phyloP scores from a whole-genome alignment of 2,888 invertebrate genomes.

The Notodonta dromedarius region DNA sequence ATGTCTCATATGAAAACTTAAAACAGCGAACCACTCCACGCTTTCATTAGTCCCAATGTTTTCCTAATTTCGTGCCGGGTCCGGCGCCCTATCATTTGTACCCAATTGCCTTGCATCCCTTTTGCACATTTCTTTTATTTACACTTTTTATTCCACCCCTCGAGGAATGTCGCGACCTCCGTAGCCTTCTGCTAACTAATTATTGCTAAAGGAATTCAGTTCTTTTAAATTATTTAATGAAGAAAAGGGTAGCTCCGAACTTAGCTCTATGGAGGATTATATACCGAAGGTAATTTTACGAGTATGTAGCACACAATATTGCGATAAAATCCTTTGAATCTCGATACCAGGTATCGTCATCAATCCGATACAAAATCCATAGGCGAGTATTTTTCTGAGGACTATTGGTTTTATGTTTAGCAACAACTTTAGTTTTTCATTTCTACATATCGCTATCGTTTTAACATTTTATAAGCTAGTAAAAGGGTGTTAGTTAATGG shows the following conservation, averaged over 20 bases:
- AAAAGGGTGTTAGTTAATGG: too few relatives aligned
- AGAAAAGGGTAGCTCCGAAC: background rate
- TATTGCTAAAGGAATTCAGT: slow-evolving; percentile 57
- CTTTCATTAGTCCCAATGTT: slow-evolving; percentile 53
- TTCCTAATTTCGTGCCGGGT: slow-evolving; percentile 69
- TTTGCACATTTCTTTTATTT: slow-evolving; percentile 78
- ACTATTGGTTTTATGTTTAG: too few relatives aligned
- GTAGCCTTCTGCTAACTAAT: slow-evolving; percentile 59
- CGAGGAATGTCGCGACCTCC: slow-evolving; percentile 61
- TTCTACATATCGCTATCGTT: too few relatives aligned
- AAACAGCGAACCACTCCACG: slow-evolving; percentile 39
- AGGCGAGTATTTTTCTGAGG: too few relatives aligned
- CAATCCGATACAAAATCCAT: too few relatives aligned
- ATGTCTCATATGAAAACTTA: background rate
- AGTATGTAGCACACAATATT: too few relatives aligned
- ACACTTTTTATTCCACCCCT: slow-evolving; percentile 64
- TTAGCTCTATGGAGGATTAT: too few relatives aligned
- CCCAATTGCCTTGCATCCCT: slow-evolving; percentile 77
- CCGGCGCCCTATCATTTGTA: slow-evolving; percentile 77
- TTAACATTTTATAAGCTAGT: too few relatives aligned
- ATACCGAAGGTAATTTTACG: too few relatives aligned
- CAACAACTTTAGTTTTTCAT: too few relatives aligned
- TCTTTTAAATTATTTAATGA: slow-evolving; percentile 44
- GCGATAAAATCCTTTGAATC: too few relatives aligned
- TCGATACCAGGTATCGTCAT: too few relatives aligned